Conservation (phyloP, 2,113 vertebrate genomes). For the Carassius auratus region DNA sequence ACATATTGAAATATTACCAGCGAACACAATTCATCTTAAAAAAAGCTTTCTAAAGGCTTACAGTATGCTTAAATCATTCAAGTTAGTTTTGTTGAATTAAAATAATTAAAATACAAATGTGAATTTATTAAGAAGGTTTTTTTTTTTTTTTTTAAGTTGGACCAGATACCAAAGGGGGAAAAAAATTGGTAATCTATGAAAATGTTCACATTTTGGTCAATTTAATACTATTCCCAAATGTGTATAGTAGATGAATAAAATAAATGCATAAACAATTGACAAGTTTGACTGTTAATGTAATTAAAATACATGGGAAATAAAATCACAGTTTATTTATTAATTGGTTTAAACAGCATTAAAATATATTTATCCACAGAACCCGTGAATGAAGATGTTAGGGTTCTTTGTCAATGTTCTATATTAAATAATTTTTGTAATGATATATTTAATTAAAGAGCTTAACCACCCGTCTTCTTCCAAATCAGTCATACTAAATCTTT, state of each 20-base stretch:
- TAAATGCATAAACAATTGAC: background rate
- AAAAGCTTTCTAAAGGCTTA: no score
- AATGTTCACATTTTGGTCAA: background rate
- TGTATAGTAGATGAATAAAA: background rate
- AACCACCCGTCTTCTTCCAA: background rate
- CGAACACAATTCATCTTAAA: background rate
- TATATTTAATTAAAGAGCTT: constrained; percentile 19
- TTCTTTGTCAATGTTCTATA: constrained; percentile 15
- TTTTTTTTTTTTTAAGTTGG: no score
- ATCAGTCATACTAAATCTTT: constrained; percentile 51
- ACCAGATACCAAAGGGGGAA: background rate
- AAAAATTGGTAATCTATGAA: background rate
- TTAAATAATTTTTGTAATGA: no score
- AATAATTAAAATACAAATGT: no score
- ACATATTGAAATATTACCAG: background rate
- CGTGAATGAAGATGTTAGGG: constrained; percentile 6
- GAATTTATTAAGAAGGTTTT: background rate
- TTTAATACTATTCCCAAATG: background rate
- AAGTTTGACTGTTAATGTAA: background rate
- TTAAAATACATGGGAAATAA: background rate
- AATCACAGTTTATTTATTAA: background rate
- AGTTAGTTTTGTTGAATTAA: no score
- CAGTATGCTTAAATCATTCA: no score
- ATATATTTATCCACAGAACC: background rate
- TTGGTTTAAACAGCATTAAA: background rate